phyloP scores from a whole-genome alignment of 2,113 vertebrate species.

The Mustela nigripes region DNA sequence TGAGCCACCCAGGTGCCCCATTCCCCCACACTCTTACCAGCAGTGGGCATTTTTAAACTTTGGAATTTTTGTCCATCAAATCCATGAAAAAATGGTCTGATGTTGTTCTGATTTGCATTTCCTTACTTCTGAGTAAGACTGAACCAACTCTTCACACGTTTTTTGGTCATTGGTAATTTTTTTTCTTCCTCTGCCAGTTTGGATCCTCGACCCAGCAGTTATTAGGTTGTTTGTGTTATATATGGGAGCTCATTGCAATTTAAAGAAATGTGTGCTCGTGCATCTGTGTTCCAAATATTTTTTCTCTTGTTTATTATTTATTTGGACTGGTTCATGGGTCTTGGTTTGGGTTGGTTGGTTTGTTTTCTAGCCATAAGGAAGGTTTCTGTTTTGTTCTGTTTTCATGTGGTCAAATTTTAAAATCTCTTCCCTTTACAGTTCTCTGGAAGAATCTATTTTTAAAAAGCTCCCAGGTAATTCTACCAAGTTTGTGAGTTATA shows the following conservation, averaged over 20 bases:
- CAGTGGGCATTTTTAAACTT: background rate
- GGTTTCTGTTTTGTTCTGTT: background rate
- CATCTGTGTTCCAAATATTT: background rate
- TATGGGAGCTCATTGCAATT: background rate
- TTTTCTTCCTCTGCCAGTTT: background rate
- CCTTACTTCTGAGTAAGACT: background rate
- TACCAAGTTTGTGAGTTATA: background rate
- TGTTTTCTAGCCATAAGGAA: background rate
- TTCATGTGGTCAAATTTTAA: background rate
- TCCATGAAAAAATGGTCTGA: too few relatives aligned
- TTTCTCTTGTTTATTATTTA: background rate
- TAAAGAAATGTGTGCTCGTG: background rate
- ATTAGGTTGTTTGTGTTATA: background rate
- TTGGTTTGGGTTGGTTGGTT: background rate
- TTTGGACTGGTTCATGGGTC: background rate
- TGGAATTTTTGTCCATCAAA: background rate
- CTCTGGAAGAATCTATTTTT: background rate
- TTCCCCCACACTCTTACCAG: background rate
- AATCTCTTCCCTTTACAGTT: slow-evolving; percentile 5
- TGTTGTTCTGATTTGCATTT: too few relatives aligned
- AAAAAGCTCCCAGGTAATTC: background rate
- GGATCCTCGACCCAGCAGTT: background rate
- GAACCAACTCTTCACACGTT: fast-evolving
- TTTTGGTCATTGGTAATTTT: background rate
- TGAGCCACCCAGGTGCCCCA: too few relatives aligned